Base-by-base conservation (phyloP, 2,888 invertebrate genomes). In the Thelaira solivaga region DNA sequence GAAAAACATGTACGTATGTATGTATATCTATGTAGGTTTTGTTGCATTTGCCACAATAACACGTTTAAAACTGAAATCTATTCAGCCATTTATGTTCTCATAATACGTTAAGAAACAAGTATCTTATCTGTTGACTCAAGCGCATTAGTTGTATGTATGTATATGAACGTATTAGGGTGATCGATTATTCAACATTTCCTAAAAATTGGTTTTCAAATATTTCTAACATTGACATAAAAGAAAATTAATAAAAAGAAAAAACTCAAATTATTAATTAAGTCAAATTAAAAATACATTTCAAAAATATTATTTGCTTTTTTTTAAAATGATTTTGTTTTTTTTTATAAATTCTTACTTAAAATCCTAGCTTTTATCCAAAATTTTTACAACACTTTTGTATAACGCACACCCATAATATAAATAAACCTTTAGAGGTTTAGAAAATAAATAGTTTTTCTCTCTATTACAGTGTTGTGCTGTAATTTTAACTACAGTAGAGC, bases 11-110 rank as follows among this genome's bases (percentile, higher is more conserved):
- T n/a, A n/a, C n/a, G n/a, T n/a, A n/a, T n/a, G 10, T 11, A 13
- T 29, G 16, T 45, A 34, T 13, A 29, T 55, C n/a, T 41, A 65
- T 29, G 7, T 72, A 51, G 29, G 13, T 64, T 29, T 41, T 76
- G 31, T 53, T 72, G 77, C 59, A 65, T 47, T 69, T 31, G 51
- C 47, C 57, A 57, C 55, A 65, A 59, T 74, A 51, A 74, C 68
- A 69, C 59, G 69, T 67, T 77, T 43, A 34, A 41, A 11, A 55
- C 64, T 73, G 13, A 68, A 67, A 64, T n/a, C 31, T 22, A 68
- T 77, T 77, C 68, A 68, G 68, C 36, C 47, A 57, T 49, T 39
- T 49, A 39, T 20, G 26, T 57, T 10, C 16, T 61, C 11, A 7
- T 61, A 76, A 59, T 39, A 72, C 26, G 55, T 72, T 61, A 10